Percentiles rank a stretch among this genome's conserved stretches.
Evolutionary conservation across 2,797 vertebrate species (phyloP).

Genomic region (Petrocephalus schoutedeni): DNA sequence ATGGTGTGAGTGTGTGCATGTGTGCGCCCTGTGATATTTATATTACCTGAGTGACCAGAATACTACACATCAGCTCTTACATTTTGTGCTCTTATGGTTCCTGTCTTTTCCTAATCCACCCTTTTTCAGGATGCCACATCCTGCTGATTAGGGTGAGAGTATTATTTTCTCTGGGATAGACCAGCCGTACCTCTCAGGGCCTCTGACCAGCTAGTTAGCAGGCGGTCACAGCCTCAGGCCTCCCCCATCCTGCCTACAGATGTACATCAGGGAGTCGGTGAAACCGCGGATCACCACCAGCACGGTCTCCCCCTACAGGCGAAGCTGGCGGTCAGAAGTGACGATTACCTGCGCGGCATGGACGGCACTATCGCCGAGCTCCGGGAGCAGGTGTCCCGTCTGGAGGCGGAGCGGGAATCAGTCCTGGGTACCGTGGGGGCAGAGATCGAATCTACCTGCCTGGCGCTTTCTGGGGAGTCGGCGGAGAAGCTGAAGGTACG

Average conservation of each 20-base stretch:
- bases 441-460: constrained; percentile 78
- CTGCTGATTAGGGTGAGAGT: no score
- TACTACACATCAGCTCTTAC: not conserved
- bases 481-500: constrained; percentile 83
- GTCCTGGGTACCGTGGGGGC: constrained; percentile 72
- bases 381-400: constrained; percentile 62
- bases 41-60: not conserved
- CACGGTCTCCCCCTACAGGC: constrained; percentile 49
- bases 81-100: not conserved
- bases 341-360: constrained; percentile 57
- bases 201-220: not conserved
- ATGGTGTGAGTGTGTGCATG: not conserved
- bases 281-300: not conserved
- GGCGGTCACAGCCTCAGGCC: not conserved
- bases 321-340: constrained; percentile 57
- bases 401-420: constrained; percentile 76
- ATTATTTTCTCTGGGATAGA: not conserved
- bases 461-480: constrained; percentile 68
- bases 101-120: not conserved
- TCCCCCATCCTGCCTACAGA: not conserved
- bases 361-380: constrained; percentile 64
- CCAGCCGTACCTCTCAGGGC: not conserved
- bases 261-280: not conserved
- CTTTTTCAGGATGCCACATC: not conserved
- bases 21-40: not conserved